A percentile compares a stretch with the other conserved stretches of the same genome.
Conservation (phyloP, 2,888 invertebrate genomes). For the Gisinianus flammeolus region DNA sequence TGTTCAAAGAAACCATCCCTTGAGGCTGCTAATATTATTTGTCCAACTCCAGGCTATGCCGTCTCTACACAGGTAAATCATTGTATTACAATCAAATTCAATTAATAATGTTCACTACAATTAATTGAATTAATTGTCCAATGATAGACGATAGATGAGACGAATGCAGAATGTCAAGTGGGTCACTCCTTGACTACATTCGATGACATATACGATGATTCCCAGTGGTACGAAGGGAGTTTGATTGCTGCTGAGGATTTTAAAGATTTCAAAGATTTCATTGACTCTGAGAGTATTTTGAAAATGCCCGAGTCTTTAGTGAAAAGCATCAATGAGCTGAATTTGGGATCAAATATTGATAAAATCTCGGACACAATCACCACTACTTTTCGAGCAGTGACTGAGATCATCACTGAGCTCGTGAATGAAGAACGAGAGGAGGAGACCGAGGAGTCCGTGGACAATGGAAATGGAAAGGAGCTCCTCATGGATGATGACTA, state of each 20-base stretch:
- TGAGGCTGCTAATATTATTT: neutral
- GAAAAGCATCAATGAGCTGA: conserved; percentile 2
- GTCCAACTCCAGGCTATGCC: neutral
- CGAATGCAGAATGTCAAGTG: neutral
- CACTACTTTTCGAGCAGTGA: conserved; percentile 11
- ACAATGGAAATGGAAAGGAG: neutral
- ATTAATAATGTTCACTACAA: neutral
- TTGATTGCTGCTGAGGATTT: neutral
- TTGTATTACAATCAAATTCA: neutral
- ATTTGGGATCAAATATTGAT: conserved; percentile 18
- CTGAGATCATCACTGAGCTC: conserved; percentile 21
- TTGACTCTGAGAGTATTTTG: conserved; percentile 2
- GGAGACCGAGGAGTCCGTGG: neutral
- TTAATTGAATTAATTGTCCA: neutral
- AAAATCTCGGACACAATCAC: conserved; percentile 10
- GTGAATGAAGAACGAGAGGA: conserved; percentile 1
- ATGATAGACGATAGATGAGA: neutral
- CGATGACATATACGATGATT: neutral
- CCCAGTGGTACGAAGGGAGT: neutral
- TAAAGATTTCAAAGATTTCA: neutral
- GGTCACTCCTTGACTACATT: neutral
- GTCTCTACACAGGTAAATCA: conserved; percentile 17
- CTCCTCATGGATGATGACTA: neutral
- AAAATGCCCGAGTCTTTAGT: conserved; percentile 8
- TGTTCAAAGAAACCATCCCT: neutral